Base-by-base conservation (phyloP, 1,140 invertebrate species). In the Microplitis demolitor region DNA sequence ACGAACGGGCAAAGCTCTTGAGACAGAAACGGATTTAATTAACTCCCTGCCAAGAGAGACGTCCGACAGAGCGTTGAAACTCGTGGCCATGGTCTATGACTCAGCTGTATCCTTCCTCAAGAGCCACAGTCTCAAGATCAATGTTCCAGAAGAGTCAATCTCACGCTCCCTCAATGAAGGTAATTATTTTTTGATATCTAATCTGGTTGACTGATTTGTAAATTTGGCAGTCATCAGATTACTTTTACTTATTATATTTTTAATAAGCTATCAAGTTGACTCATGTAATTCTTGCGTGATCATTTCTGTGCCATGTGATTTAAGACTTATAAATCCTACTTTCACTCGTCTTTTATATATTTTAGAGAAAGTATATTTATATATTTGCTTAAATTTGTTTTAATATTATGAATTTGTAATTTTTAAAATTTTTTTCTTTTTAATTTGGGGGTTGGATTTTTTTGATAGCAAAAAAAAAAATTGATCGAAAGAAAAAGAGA, bases 141-240 rank as follows among this genome's bases (percentile, higher is more conserved):
- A 89, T 78, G 73, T 91, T 60, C 88, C 90, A 39, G 82, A 89
- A 58, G 87, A 87, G 72, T 83, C 88, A 9, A 80, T 91, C 60
- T 85, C 89, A 13, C 88, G 91, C 50, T 87, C 90, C 71, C 79
- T 92, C 45, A 87, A 87, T 79, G 91, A 92, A 90, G 91, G 90
- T 91, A 80, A 83, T 74, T 77, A 16, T 31, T 5, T 37, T 14
- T 53, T 34, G 14, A 16, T 16, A 60, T 60, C 9, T 34, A 45
- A 71, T 6, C 39, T 45, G 50, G 34, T 39, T 37, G 13, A 33
- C 11, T 24, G 34, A 37, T 35, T 37, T 6, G 5, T 60, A 60
- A 60, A 24, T 24, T 24, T 35, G 51, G 39, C 37, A 14, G 4
- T 16, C 5, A 14, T 54, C 53, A 13, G 53, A 11, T 54, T 54